Evolutionary conservation across 1,140 invertebrate species (phyloP).

Genomic region (Eumaeus atala): DNA sequence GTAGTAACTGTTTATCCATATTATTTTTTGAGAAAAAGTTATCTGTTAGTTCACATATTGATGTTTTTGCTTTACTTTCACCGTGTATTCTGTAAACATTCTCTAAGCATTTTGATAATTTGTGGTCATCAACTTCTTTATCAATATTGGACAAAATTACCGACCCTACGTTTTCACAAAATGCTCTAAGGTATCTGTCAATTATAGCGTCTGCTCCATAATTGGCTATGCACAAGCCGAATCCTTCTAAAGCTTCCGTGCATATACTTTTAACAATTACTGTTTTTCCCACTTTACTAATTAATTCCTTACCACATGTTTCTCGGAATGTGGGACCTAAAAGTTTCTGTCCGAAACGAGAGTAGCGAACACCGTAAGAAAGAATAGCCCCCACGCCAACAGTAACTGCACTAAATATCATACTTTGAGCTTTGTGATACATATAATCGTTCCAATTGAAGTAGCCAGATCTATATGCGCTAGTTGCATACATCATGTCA

Average conservation of each 20-base stretch:
- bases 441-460: conserved; percentile 14
- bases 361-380: conserved; percentile 6
- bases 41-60: conserved; percentile 4
- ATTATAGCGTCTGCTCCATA: conserved; percentile 3
- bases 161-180: conserved; percentile 6
- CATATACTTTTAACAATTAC: conserved; percentile 7
- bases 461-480: conserved; percentile 12
- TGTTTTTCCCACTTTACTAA: not conserved
- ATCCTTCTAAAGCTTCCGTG: not conserved
- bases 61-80: conserved; percentile 9
- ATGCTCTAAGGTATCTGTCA: conserved; percentile 4
- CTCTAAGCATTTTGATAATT: not conserved
- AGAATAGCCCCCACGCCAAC: conserved; percentile 2
- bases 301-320: conserved; percentile 5
- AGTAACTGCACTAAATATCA: conserved; percentile 13
- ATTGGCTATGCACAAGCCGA: conserved; percentile 4
- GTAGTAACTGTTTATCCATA: conserved; percentile 8
- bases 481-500: conserved; percentile 12
- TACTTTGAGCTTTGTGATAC: conserved; percentile 12
- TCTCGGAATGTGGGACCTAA: conserved; percentile 5
- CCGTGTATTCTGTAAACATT: not conserved
- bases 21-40: conserved; percentile 11
- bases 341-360: conserved; percentile 11
- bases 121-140: not conserved
- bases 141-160: conserved; percentile 8